Evolutionary conservation across 2,113 vertebrate species (phyloP), one percentile per base, ranked within the genome.

Genomic region (Anguilla rostrata): DNA sequence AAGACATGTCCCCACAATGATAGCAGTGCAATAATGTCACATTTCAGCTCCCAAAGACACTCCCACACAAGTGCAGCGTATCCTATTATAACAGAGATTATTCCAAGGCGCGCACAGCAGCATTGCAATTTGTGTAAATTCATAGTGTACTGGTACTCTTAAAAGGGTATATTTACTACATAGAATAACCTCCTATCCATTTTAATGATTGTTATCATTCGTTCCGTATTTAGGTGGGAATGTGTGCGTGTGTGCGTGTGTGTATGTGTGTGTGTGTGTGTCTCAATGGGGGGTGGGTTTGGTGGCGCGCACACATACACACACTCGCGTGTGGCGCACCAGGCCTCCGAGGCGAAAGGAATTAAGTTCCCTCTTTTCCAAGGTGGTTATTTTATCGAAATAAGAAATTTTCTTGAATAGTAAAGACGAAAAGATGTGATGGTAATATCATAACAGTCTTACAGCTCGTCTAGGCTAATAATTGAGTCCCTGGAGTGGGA

Each of bases 371-470:
- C 71, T 34, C n/a, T 75, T 26, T 75, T 29, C n/a, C 5, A 34
- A 11, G 71, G 71, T 34, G 34, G n/a, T 75, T 75, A 29, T 75
- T 34, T 75, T 75, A 2, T n/a, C 71, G 16, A 34, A 75, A 34
- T 75, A 75, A 75, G n/a, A 34, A 29, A 75, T 75, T 3, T 75
- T 75, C 71, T 78, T 75, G 39, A 75, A 85, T 85, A 78, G 78
- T 15, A 46, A 85, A 85, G 39, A 11, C 5, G 80, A 49, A 49
- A 39, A 43, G 26, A 85, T 75, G 22, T 78, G 84, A 78, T 78
- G 63, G 29, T 79, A 53, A 85, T 85, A 85, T 56, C 79, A 66
- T 78, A 41, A 53, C 39, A 86, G 4, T 60, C 53, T 40, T 81
- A 81, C 29, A 53, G 39, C 81, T 57, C 39, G 57, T 81, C 46